Conservation (phyloP, 2,888 invertebrate genomes). For the Volucella inflata region DNA sequence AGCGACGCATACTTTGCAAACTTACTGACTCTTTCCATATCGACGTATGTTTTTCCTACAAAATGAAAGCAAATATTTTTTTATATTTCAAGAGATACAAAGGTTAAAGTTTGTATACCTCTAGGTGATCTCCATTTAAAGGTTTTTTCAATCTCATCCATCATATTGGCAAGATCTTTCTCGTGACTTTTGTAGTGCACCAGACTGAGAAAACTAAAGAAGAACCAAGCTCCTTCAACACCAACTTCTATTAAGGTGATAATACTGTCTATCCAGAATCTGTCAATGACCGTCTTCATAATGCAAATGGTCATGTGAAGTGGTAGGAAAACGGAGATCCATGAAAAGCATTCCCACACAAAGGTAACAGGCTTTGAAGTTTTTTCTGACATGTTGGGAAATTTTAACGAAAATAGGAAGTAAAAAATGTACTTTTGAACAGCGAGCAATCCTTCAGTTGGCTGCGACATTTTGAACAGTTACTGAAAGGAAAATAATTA, state of each 20-base stretch:
- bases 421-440: slow-evolving; percentile 24
- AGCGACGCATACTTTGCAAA: slow-evolving; percentile 12
- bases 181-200: background rate
- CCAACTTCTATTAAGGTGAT: background rate
- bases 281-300: background rate
- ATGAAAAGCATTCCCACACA: slow-evolving; percentile 29
- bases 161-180: background rate
- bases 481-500: too few relatives aligned
- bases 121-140: slow-evolving; percentile 36
- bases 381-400: slow-evolving; percentile 2
- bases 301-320: slow-evolving; percentile 21
- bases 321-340: slow-evolving; percentile 16
- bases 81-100: slow-evolving; percentile 13
- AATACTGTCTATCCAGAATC: background rate
- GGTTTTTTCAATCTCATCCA: background rate
- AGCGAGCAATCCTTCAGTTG: background rate
- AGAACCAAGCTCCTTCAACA: slow-evolving; percentile 16
- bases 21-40: slow-evolving; percentile 5
- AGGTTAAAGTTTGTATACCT: background rate
- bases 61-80: slow-evolving; percentile 18
- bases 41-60: slow-evolving; percentile 41
- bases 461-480: background rate
- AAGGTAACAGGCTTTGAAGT: background rate
- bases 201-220: slow-evolving; percentile 10
- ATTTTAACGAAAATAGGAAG: slow-evolving; percentile 19